phyloP scores from a whole-genome alignment of 2,888 invertebrate genomes.

The Acanthosepion esculentum region DNA sequence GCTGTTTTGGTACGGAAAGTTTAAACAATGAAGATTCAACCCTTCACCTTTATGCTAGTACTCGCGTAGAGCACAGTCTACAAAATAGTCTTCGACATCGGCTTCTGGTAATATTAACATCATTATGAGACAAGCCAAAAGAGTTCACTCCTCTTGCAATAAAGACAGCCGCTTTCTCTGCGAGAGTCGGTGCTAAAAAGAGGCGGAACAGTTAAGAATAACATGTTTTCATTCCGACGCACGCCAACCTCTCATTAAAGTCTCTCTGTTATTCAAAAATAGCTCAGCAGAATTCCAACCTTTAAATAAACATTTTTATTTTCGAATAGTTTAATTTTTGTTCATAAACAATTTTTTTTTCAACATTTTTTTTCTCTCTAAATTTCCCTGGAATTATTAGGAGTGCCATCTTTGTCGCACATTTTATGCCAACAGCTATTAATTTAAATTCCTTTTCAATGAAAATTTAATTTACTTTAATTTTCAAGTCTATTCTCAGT shows the following conservation, averaged over 20 bases:
- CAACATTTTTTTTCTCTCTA: not conserved
- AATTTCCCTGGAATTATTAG: not conserved
- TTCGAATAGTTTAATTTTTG: not conserved
- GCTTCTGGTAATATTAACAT: not conserved
- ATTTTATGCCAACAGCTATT: not conserved
- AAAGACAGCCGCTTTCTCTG: not conserved
- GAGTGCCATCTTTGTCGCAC: not conserved
- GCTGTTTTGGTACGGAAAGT: too few species aligned
- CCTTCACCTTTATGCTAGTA: too few species aligned
- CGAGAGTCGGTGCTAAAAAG: not conserved
- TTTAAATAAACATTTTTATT: conserved; percentile 33
- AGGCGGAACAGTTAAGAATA: not conserved
- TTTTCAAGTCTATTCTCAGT: not conserved
- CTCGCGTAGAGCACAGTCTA: too few species aligned
- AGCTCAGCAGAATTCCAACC: not conserved
- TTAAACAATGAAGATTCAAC: too few species aligned
- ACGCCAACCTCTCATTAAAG: not conserved
- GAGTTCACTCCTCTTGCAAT: not conserved
- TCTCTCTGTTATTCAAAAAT: not conserved
- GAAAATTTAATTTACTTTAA: conserved; percentile 14
- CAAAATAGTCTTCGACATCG: too few species aligned
- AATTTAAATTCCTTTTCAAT: not conserved
- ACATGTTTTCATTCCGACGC: not conserved
- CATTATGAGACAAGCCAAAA: not conserved
- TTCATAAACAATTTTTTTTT: not conserved